Evolutionary conservation across 1,140 invertebrate genomes (phyloP).

Genomic region (Zophobas atratus): DNA sequence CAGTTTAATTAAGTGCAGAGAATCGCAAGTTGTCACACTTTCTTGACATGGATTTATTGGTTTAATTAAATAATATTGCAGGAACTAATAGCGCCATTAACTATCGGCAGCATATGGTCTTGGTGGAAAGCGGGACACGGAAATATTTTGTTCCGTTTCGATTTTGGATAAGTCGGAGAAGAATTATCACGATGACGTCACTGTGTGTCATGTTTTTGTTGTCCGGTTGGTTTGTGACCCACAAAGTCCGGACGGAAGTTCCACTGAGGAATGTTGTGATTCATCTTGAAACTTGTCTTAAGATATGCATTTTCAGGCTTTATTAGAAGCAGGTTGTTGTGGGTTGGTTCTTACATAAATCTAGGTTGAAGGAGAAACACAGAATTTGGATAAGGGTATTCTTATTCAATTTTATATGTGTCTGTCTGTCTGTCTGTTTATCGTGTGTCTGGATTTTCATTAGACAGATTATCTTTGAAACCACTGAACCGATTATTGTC

Average conservation of each 20-base stretch:
- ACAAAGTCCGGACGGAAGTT: conserved; percentile 19
- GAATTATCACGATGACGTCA: conserved; percentile 7
- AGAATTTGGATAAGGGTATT: too few relatives aligned
- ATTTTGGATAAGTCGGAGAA: neutral
- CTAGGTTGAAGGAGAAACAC: too few relatives aligned
- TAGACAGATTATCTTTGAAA: too few relatives aligned
- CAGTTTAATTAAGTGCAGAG: conserved; percentile 8
- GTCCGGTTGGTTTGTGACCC: conserved; percentile 10
- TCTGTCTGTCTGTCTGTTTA: too few relatives aligned
- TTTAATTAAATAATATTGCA: conserved; percentile 27
- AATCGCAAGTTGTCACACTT: conserved; percentile 27
- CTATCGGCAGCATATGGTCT: conserved; percentile 20
- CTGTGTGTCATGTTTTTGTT: conserved; percentile 17
- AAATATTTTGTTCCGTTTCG: conserved; percentile 21
- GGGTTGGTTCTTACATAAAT: too few relatives aligned
- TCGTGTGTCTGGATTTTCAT: too few relatives aligned
- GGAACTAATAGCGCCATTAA: conserved; percentile 18
- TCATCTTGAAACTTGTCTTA: conserved; percentile 19
- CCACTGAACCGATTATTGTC: too few relatives aligned
- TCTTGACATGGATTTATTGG: conserved; percentile 34
- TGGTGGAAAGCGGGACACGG: conserved; percentile 17
- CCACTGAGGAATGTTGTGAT: conserved; percentile 15
- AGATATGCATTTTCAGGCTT: neutral
- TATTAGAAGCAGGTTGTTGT: too few relatives aligned
- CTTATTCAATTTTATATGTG: too few relatives aligned